Percentiles rank a stretch among this genome's conserved stretches.
phyloP scores from a whole-genome alignment of 2,888 invertebrate genomes.

The Yponomeuta evonymella region DNA sequence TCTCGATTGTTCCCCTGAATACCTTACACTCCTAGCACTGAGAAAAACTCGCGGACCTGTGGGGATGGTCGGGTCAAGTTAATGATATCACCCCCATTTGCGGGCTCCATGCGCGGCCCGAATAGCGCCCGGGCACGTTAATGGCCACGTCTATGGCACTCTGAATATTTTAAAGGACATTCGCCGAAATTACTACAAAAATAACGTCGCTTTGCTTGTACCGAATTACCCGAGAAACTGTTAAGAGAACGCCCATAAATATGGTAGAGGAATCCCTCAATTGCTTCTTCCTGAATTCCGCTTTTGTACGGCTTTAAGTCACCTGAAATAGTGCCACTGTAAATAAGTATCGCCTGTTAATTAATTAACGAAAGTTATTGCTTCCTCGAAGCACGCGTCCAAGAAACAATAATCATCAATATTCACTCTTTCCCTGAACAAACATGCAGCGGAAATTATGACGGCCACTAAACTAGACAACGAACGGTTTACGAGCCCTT shows the following conservation, averaged over 20 bases:
- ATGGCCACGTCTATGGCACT: constrained; percentile 69
- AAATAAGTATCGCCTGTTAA: constrained; percentile 43
- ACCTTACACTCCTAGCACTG: constrained; percentile 66
- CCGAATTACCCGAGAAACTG: constrained; percentile 72
- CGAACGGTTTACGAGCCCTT: constrained; percentile 3
- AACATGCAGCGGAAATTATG: background rate
- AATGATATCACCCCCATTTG: constrained; percentile 75
- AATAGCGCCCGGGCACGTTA: constrained; percentile 72
- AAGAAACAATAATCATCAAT: background rate
- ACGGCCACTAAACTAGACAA: background rate
- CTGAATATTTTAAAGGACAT: constrained; percentile 76
- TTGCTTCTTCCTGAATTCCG: constrained; percentile 66
- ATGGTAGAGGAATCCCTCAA: constrained; percentile 63
- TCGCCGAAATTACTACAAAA: constrained; percentile 74
- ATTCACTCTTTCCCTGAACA: background rate
- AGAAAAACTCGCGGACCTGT: constrained; percentile 63
- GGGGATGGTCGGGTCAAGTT: constrained; percentile 69
- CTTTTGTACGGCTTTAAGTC: constrained; percentile 33
- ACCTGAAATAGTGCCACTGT: background rate
- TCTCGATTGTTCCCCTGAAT: constrained; percentile 28
- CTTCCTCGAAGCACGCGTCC: background rate
- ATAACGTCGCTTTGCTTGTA: constrained; percentile 73
- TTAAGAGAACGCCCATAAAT: constrained; percentile 70
- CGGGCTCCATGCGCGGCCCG: constrained; percentile 61
- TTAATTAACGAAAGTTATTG: background rate